A percentile compares a stretch with the other conserved stretches of the same genome.
Evolutionary conservation across 2,113 vertebrate species (phyloP).

Genomic region (Eptesicus fuscus): DNA sequence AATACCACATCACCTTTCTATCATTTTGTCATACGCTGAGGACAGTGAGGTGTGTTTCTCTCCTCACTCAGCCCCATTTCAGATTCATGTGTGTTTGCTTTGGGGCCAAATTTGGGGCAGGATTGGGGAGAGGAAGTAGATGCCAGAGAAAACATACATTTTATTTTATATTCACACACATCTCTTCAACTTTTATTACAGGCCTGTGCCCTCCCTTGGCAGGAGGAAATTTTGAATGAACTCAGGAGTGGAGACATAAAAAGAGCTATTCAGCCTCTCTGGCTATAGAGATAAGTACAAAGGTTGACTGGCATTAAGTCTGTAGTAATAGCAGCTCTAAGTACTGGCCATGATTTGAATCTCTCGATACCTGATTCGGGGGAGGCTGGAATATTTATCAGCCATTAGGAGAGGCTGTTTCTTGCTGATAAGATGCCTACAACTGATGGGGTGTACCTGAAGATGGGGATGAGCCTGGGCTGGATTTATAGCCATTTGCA

Average conservation of each 20-base stretch:
- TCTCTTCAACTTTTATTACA: constrained; percentile 59
- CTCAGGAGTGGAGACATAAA: constrained; percentile 79
- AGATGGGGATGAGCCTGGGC: constrained; percentile 71
- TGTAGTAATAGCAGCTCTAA: constrained; percentile 79
- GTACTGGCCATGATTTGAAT: constrained; percentile 82
- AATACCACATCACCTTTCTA: background rate
- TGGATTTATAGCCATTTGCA: constrained; percentile 70
- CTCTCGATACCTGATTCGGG: constrained; percentile 78
- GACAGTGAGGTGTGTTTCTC: background rate
- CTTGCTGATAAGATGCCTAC: constrained; percentile 84
- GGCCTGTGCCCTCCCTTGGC: constrained; percentile 50
- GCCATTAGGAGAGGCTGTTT: constrained; percentile 81
- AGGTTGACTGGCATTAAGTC: constrained; percentile 78
- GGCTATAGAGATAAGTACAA: constrained; percentile 83
- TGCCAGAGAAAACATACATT: constrained; percentile 38
- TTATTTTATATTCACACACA: constrained; percentile 63
- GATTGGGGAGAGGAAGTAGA: background rate
- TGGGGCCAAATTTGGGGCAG: background rate
- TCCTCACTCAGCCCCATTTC: background rate
- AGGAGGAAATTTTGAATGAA: constrained; percentile 71
- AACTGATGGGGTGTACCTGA: constrained; percentile 81
- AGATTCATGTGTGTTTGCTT: background rate
- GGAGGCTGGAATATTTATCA: constrained; percentile 84
- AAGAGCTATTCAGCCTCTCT: constrained; percentile 77
- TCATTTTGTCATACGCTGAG: background rate